Percentiles rank a stretch among this genome's conserved stretches.
Evolutionary conservation across 1,140 invertebrate genomes (phyloP).

Genomic region (Temnothorax nylanderi): DNA sequence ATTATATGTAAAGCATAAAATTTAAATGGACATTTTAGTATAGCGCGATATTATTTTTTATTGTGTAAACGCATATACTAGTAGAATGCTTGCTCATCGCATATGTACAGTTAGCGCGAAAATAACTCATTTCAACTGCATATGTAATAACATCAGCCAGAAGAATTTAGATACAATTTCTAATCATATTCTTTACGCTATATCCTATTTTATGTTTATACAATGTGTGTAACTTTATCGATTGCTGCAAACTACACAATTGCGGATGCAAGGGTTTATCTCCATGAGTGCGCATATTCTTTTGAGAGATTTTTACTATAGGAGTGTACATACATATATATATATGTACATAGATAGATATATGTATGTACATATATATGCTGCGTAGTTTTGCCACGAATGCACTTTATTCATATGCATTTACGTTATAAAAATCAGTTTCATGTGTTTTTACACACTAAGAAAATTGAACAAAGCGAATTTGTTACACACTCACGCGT

Average conservation of each 20-base stretch:
- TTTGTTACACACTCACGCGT: neutral
- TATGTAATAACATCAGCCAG: neutral
- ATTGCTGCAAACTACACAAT: constrained; percentile 46
- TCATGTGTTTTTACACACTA: neutral
- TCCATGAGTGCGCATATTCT: constrained; percentile 27
- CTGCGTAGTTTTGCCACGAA: neutral
- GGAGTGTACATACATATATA: neutral
- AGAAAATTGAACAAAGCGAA: constrained; percentile 13
- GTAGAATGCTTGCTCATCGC: constrained; percentile 1
- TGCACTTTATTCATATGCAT: constrained; percentile 5
- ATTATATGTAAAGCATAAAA: constrained; percentile 17
- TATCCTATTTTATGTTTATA: constrained; percentile 52
- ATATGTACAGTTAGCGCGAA: constrained; percentile 14
- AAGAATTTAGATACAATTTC: constrained; percentile 43
- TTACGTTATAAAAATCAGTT: constrained; percentile 22
- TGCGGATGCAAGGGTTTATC: constrained; percentile 30
- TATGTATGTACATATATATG: neutral
- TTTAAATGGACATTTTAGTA: constrained; percentile 1
- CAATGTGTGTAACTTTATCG: constrained; percentile 27
- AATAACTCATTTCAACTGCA: neutral
- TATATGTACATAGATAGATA: neutral
- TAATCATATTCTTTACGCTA: constrained; percentile 44
- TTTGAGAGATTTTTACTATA: constrained; percentile 18
- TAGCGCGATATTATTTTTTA: constrained; percentile 14
- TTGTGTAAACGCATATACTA: neutral